phyloP scores from a whole-genome alignment of 2,113 vertebrate genomes.

The Xenus cinereus region DNA sequence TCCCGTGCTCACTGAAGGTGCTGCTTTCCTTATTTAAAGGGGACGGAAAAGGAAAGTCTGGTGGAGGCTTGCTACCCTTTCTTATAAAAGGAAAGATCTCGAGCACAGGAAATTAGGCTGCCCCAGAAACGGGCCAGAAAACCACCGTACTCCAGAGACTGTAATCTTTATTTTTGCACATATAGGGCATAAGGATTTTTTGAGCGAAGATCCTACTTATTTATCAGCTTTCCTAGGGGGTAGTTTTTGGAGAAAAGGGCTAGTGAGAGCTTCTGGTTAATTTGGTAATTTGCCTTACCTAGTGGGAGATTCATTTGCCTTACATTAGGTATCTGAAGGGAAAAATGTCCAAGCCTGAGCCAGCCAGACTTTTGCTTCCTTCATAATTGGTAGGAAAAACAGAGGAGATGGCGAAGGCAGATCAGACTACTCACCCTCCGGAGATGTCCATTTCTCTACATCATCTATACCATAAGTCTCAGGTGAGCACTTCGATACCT shows the following conservation, averaged over 20 bases:
- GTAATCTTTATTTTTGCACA: conserved; percentile 20
- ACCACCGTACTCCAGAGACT: neutral
- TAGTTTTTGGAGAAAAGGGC: neutral
- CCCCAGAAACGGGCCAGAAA: conserved; percentile 43
- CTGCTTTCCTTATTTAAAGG: neutral
- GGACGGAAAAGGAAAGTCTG: neutral
- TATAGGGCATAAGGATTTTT: conserved; percentile 17
- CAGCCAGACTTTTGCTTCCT: neutral
- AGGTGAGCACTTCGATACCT: neutral
- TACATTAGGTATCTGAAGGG: neutral
- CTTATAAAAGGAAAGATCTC: neutral
- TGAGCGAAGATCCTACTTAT: neutral
- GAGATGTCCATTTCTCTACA: neutral
- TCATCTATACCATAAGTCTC: neutral
- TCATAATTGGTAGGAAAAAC: neutral
- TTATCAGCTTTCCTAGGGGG: neutral
- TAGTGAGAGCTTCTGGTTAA: neutral
- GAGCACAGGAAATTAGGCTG: conserved; percentile 26
- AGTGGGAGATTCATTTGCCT: neutral
- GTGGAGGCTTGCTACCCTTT: neutral
- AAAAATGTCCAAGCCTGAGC: neutral
- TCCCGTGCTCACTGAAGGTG: neutral
- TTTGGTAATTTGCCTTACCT: neutral
- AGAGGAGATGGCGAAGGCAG: neutral
- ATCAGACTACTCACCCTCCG: neutral